A percentile compares a stretch with the other conserved stretches of the same genome.
Conservation (phyloP, 2,888 invertebrate genomes). For the Dolichomitus sp. region DNA sequence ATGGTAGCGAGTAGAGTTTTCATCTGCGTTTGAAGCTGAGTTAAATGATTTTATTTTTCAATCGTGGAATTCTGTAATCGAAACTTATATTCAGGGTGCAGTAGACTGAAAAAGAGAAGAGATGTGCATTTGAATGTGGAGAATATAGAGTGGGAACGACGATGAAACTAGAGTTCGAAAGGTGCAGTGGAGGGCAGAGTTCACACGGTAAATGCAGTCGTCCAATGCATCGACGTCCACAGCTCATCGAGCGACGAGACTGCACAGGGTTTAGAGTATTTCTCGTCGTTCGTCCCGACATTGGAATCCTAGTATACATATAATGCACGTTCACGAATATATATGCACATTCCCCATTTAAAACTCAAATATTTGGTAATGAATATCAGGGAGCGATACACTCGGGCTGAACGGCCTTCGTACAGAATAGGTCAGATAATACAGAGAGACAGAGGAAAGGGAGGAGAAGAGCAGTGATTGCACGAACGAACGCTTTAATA, state of each 20-base stretch:
- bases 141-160: neutral
- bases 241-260: constrained; percentile 7
- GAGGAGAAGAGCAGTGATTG: constrained; percentile 66
- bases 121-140: neutral
- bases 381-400: constrained; percentile 75
- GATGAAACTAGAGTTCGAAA: neutral
- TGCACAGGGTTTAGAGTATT: neutral
- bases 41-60: constrained; percentile 1
- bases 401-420: constrained; percentile 24
- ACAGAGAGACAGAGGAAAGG: constrained; percentile 15
- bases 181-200: neutral
- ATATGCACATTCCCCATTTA: constrained; percentile 71
- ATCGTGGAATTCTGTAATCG: constrained; percentile 16
- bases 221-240: neutral
- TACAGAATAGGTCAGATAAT: constrained; percentile 48
- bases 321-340: constrained; percentile 11
- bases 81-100: neutral
- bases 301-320: constrained; percentile 14
- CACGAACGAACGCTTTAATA: constrained; percentile 79
- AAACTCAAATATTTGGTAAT: constrained; percentile 82
- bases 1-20: neutral
- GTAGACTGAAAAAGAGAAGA: constrained; percentile 11
- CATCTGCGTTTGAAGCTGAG: neutral
- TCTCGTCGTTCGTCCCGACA: constrained; percentile 30
- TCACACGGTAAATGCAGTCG: neutral